Conservation (phyloP, 2,888 invertebrate genomes). For the Caenorhabditis sp. region DNA sequence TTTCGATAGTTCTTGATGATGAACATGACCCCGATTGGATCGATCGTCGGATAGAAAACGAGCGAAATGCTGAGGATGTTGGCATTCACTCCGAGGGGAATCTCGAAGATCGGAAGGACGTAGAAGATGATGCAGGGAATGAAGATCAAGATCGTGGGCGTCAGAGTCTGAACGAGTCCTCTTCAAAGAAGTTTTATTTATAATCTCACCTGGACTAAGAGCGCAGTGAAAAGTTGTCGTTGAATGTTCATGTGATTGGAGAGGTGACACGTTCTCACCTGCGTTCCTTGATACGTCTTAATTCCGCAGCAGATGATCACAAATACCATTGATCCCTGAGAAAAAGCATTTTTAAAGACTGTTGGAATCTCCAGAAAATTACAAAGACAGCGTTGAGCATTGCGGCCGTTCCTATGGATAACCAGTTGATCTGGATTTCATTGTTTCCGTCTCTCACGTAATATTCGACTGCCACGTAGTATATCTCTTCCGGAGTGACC, state of each 20-base stretch:
- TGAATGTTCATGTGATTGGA: conserved; percentile 32
- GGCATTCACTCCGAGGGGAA: conserved; percentile 25
- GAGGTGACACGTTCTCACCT: conserved; percentile 8
- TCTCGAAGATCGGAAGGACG: conserved; percentile 27
- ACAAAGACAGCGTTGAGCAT: conserved; percentile 19
- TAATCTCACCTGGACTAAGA: conserved; percentile 28
- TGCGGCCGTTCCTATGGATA: conserved; percentile 7
- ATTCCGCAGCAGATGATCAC: conserved; percentile 39
- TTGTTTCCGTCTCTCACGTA: conserved; percentile 19
- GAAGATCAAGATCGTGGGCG: conserved; percentile 36
- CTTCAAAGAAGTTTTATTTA: neutral
- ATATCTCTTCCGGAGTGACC: conserved; percentile 20
- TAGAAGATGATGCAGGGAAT: conserved; percentile 40
- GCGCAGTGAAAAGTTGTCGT: conserved; percentile 30
- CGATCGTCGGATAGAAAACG: conserved; percentile 32
- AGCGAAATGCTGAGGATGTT: conserved; percentile 28
- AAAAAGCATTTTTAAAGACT: too few species aligned
- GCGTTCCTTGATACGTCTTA: conserved; percentile 23
- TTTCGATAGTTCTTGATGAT: conserved; percentile 31
- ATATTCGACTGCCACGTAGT: conserved; percentile 36
- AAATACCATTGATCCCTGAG: conserved; percentile 16
- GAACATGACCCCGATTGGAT: conserved; percentile 33
- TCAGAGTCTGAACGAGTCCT: conserved; percentile 12
- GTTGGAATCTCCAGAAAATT: neutral
- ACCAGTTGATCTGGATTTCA: conserved; percentile 18